A percentile compares a stretch with the other conserved stretches of the same genome.
These are phyloP conservation scores for Ceyx margarethae DNA, from an alignment of 2,113 vertebrate genomes.

Conservation along the genomic window DNA sequence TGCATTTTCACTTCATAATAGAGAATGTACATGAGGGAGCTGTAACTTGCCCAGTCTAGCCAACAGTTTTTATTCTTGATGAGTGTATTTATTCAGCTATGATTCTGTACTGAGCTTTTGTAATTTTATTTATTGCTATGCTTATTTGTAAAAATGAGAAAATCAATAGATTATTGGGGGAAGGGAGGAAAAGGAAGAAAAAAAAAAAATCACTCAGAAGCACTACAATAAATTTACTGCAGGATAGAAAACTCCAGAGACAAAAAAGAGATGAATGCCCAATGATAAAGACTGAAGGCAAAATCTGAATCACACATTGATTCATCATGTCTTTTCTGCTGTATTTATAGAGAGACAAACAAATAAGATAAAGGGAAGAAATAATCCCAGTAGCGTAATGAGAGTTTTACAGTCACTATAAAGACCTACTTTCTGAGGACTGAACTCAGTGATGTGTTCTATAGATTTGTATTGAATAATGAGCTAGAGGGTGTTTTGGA, in stretches of 20 bases:
- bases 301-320: constrained; percentile 61
- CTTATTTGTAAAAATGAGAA: constrained; percentile 66
- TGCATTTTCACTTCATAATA: constrained; percentile 32
- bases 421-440: constrained; percentile 26
- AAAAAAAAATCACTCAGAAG: constrained; percentile 13
- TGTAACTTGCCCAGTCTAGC: constrained; percentile 13
- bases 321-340: constrained; percentile 44
- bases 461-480: constrained; percentile 28
- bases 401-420: constrained; percentile 49
- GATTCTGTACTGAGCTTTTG: constrained; percentile 31
- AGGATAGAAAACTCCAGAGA: constrained; percentile 54
- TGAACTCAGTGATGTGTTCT: constrained; percentile 41
- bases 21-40: constrained; percentile 8
- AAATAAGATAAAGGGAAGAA: constrained; percentile 57
- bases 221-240: constrained; percentile 19
- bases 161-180: constrained; percentile 53
- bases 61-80: constrained; percentile 47
- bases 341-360: constrained; percentile 54
- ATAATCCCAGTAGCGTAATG: constrained; percentile 64
- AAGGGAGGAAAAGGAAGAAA: neutral
- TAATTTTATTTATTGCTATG: constrained; percentile 61
- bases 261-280: constrained; percentile 62
- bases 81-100: constrained; percentile 44
- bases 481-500: neutral
- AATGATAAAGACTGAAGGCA: constrained; percentile 54